Evolutionary conservation across 2,113 vertebrate species (phyloP), one percentile per base, ranked within the genome.

Genomic region (Pomatostomus ruficeps): DNA sequence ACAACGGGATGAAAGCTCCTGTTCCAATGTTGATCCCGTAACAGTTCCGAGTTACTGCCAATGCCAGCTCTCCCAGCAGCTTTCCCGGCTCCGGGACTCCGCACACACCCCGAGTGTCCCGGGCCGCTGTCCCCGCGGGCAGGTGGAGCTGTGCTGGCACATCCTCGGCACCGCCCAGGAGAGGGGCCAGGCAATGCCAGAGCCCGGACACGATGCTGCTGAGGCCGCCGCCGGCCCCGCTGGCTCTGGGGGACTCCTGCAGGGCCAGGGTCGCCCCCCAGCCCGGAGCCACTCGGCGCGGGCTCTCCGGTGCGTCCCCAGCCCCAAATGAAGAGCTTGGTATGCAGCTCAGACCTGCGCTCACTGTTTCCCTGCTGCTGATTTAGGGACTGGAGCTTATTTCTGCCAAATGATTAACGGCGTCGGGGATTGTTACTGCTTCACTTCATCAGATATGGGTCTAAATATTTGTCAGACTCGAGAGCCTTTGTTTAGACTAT

Each of bases 1-100:
- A 29, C 28, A 66, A 1, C 29, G 24, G 3, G 0, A 3, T 0
- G 4, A 3, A 25, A 72, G 12, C 15, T 23, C 26, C 2, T 0
- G 18, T 9, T 48, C 54, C 14, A 8, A 1, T 3, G 40, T 1
- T 9, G 35, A 43, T 72, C 22, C 48, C 5, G 0, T 4, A 28
- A 4, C 19, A 1, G 58, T 4, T 48, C 28, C 0, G 36, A 36
- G 17, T 14, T 9, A 2, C 31, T 52, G 42, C 29, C 70, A 9
- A n/a, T 31, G 6, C 1, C 46, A 84, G 18, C 7, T 24, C 45
- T 29, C 31, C 0, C 42, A 2, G 75, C 52, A 11, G 31, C 48
- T 26, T 8, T 3, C 65, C 68, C 59, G 22, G 0, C 8, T 14
- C 31, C 3, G 9, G 4, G 26, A 1, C n/a, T 31, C 36, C 45